Evolutionary conservation across 2,797 vertebrate species (phyloP).

Genomic region (Chiloscyllium punctatum): DNA sequence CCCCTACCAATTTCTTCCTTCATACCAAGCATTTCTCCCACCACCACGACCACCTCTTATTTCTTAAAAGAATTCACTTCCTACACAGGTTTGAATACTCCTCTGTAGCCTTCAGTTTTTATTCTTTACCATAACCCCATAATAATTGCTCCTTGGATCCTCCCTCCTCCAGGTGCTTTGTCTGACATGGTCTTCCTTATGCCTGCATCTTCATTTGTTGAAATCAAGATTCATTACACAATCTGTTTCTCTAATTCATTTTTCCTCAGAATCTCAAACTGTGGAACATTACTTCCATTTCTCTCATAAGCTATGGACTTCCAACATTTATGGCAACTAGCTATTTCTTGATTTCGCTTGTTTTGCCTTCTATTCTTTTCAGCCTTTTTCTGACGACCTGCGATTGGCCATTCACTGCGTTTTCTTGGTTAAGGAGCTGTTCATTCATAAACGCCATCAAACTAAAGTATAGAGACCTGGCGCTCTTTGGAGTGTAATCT

Average conservation of each 20-base stretch:
- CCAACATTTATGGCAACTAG: neutral
- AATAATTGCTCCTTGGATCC: neutral
- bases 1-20: neutral
- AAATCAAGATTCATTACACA: neutral
- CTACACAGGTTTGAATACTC: neutral
- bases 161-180: neutral
- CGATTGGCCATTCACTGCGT: neutral
- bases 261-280: neutral
- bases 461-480: neutral
- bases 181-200: neutral
- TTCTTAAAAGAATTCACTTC: neutral
- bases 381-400: neutral
- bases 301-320: neutral
- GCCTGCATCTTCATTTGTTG: neutral
- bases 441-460: neutral
- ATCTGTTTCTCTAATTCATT: neutral
- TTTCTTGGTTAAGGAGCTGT: neutral
- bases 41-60: neutral
- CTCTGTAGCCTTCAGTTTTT: neutral
- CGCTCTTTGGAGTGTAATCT: neutral
- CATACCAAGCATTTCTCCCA: neutral
- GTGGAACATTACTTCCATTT: neutral
- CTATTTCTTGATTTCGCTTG: neutral
- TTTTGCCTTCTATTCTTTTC: neutral
- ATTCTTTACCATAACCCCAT: neutral